Percentiles rank a stretch among this genome's conserved stretches.
phyloP scores from a whole-genome alignment of 2,797 vertebrate species.

The Betta splendens region DNA sequence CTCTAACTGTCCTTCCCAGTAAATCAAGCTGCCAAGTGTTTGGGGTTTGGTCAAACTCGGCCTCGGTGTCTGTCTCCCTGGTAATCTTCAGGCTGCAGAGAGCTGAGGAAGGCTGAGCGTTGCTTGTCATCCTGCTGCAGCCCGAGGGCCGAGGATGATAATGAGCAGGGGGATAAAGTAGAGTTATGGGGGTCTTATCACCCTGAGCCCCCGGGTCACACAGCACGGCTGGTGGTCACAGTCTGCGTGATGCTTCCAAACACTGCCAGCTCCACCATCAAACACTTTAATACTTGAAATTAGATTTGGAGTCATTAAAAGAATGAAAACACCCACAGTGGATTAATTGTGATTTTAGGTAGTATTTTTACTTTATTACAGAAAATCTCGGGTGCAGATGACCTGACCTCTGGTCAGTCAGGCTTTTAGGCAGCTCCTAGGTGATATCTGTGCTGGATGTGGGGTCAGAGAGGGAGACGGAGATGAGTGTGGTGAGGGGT shows the following conservation, averaged over 20 bases:
- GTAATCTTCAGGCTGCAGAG: slow-evolving; percentile 62
- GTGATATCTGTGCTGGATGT: slow-evolving; percentile 42
- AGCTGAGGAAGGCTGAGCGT: slow-evolving; percentile 37
- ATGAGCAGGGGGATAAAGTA: slow-evolving; percentile 80
- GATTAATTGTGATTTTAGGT: not conserved
- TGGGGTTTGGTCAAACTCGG: slow-evolving; percentile 50
- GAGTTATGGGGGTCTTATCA: slow-evolving; percentile 82
- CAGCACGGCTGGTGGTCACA: slow-evolving; percentile 67
- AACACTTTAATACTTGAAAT: slow-evolving; percentile 16
- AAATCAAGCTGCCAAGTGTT: slow-evolving; percentile 52
- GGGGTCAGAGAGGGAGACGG: slow-evolving; percentile 62
- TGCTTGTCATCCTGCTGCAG: slow-evolving; percentile 36
- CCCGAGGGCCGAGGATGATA: slow-evolving; percentile 68
- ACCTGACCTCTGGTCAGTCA: slow-evolving; percentile 24
- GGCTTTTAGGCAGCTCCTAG: slow-evolving; percentile 22
- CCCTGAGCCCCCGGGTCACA: slow-evolving; percentile 72
- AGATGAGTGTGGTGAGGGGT: slow-evolving; percentile 57
- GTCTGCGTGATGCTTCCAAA: slow-evolving; percentile 43
- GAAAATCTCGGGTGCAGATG: slow-evolving; percentile 9
- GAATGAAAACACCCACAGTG: not conserved
- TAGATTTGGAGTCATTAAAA: not conserved
- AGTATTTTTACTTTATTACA: not conserved
- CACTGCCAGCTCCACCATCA: slow-evolving; percentile 21
- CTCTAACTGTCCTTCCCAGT: slow-evolving; percentile 20
- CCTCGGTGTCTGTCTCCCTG: slow-evolving; percentile 63